Base-by-base conservation (phyloP, 1,140 invertebrate species). In the Sarcophaga bullata region DNA sequence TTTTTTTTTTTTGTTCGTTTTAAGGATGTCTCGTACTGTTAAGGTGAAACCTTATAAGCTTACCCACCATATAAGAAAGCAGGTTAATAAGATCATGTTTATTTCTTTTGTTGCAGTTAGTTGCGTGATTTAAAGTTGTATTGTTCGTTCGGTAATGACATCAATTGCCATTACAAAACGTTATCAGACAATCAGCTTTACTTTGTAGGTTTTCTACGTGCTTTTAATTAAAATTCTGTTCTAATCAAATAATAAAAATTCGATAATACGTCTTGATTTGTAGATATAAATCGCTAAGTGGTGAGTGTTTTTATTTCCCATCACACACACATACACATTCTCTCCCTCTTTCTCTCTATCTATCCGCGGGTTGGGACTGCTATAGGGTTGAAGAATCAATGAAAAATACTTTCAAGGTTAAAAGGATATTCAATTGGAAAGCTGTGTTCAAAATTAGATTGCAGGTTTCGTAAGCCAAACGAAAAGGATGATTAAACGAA, bases 211-310 rank as follows among this genome's bases (percentile, higher is more conserved):
- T 72, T 25, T 25, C 62, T 78, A 52, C 75, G 17, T 78, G 75
- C n/a, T 78, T 78, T 78, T 78, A 78, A 78, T 78, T 78, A 78
- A 78, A 48, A 78, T 78, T 78, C 50, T 78, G 48, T 78, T 50
- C 50, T 78, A 78, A 78, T 78, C 75, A 78, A 78, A 78, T 78
- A 78, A 78, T 78, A 78, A 50, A 72, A 17, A 78, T 17, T 8
- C 17, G 47, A 52, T 78, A 78, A 78, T 78, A 47, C 75, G 49
- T 78, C n/a, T 78, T 78, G 75, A 78, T 78, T 78, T 78, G 75
- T 78, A 50, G 48, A 37, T 37, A 37, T 37, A 37, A 37, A n/a
- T n/a, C n/a, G n/a, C n/a, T 37, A 4, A 37, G 4, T 68, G 13
- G 54, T 58, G 15, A 58, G 54, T 58, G n/a, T 58, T 58, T 58